These are phyloP conservation scores for Rachycentron canadum DNA, from an alignment of 2,797 vertebrate species.

Conservation along the genomic window DNA sequence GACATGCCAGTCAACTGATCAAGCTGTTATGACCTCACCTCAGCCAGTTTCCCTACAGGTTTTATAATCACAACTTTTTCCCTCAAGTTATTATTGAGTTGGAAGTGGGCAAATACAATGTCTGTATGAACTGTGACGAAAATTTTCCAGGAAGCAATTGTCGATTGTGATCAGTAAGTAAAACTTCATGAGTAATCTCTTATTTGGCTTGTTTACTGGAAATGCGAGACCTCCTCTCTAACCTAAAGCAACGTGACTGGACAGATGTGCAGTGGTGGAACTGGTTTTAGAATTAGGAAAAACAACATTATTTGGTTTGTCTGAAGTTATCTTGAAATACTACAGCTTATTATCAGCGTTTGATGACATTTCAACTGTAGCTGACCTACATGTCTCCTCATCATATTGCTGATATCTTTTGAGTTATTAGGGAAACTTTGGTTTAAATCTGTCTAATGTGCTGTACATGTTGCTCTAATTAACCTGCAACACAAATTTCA, in stretches of 20 bases:
- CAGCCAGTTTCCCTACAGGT: neutral
- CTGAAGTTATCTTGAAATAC: neutral
- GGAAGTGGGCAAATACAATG: too few relatives aligned
- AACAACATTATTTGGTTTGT: neutral
- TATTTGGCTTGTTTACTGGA: conserved; percentile 23
- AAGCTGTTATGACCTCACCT: neutral
- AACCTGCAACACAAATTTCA: neutral
- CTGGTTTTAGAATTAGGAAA: conserved; percentile 9
- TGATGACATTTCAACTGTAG: neutral
- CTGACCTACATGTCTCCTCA: neutral
- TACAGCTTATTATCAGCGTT: neutral
- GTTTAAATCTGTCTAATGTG: neutral
- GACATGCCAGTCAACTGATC: neutral
- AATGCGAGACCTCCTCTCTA: neutral
- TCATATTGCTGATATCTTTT: neutral
- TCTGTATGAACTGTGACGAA: neutral
- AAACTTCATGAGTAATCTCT: neutral
- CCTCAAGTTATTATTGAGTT: neutral
- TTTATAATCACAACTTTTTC: neutral
- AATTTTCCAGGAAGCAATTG: conserved; percentile 18
- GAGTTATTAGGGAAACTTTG: neutral
- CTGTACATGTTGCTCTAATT: neutral
- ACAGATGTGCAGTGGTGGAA: neutral
- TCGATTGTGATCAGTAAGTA: neutral
- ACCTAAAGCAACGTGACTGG: neutral